Evolutionary conservation across 2,888 invertebrate genomes (phyloP).

Genomic region (Electrophaes corylata): DNA sequence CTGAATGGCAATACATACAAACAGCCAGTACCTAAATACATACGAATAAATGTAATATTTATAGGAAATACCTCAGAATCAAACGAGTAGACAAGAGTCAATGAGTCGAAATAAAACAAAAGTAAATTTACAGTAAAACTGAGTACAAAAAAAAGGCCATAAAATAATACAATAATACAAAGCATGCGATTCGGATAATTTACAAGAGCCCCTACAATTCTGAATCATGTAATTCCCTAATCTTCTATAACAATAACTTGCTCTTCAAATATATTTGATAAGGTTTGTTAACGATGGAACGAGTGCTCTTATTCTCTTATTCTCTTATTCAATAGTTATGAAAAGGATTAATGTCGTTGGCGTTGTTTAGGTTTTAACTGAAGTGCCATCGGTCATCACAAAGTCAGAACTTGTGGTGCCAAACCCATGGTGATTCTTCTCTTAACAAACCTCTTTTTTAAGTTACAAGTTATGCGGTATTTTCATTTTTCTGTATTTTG

Average conservation of each 20-base stretch:
- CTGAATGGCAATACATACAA: not conserved
- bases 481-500: not conserved
- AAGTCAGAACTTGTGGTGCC: not conserved
- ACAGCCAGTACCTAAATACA: too few relatives aligned
- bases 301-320: slow-evolving; percentile 29
- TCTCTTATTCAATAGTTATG: slow-evolving; percentile 13
- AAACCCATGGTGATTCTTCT: not conserved
- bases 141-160: too few relatives aligned
- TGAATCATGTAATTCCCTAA: slow-evolving; percentile 30
- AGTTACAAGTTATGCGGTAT: too few relatives aligned
- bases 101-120: too few relatives aligned
- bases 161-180: too few relatives aligned
- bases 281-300: slow-evolving; percentile 12
- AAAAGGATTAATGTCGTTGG: not conserved
- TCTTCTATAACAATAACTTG: slow-evolving; percentile 25
- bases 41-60: too few relatives aligned
- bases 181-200: slow-evolving; percentile 2
- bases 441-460: too few relatives aligned
- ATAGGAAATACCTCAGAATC: too few relatives aligned
- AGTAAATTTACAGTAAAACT: not conserved
- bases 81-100: too few relatives aligned
- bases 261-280: slow-evolving; percentile 35
- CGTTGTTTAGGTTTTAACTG: not conserved
- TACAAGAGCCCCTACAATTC: slow-evolving; percentile 15
- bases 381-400: not conserved